Base-by-base conservation (phyloP, 2,888 invertebrate genomes). In the Helicoverpa assulta region DNA sequence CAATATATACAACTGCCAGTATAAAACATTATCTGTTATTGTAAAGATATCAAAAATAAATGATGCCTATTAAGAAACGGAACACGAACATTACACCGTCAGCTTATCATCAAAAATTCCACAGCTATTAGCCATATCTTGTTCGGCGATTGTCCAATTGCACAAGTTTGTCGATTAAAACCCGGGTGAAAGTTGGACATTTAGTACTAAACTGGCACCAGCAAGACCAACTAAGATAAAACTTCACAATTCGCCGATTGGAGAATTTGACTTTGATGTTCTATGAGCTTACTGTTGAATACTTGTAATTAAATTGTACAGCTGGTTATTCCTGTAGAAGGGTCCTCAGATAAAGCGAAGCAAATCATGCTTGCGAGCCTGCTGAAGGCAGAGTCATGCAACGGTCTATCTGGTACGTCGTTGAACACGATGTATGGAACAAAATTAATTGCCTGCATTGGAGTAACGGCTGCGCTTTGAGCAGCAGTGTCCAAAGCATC, bases 381-480 rank as follows among this genome's bases (percentile, higher is more conserved):
- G 0, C 0, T 33, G 8, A 78, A 79, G 0, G 91, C 90, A 61
- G 89, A 74, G 1, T 67, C 56, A 65, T 92, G 91, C 16, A 78
- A 55, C 0, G 26, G 51, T 0, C 53, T 0, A 72, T 92, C 84
- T 7, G 87, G 83, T 0, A 78, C 62, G 53, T 90, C 89, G 70
- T 94, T 94, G 65, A 94, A 89, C 2, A 91, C 84, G n/a, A 94
- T 89, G 0, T 88, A 87, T 3, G 95, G 95, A 0, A 95, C 90
- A 63, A 91, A 92, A 62, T 91, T 73, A 14, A 93, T 87, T 0
- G 76, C 59, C 3, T 56, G 29, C 84, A 92, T 91, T 0, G 92
- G 88, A 19, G 76, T 85, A 0, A 63, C 68, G 0, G 94, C 86
- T 5, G 85, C 89, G 12, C 73, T 72, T 76, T 93, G 85, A 0